These are phyloP conservation scores for Coryphaenoides rupestris DNA, from an alignment of 2,113 vertebrate species.

Conservation along the genomic window DNA sequence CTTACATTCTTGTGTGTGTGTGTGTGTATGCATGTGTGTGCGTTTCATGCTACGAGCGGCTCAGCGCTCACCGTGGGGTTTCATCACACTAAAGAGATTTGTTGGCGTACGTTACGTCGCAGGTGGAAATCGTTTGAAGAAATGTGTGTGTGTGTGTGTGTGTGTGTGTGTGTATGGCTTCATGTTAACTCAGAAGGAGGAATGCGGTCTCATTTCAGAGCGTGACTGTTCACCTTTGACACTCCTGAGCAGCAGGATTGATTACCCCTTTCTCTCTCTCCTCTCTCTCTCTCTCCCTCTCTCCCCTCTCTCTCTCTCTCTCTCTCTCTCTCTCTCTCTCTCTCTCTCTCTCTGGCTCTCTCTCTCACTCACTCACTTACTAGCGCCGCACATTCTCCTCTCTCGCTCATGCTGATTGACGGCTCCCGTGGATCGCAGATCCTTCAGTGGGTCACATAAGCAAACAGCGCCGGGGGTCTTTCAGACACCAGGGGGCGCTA, in stretches of 20 bases:
- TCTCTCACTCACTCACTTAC: background rate
- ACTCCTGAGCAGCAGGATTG: background rate
- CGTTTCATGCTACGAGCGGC: too few relatives aligned
- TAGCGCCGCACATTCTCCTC: background rate
- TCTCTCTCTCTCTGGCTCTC: slow-evolving; percentile 1
- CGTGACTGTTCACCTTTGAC: slow-evolving; percentile 13
- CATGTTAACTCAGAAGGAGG: slow-evolving; percentile 14
- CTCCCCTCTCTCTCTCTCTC: background rate
- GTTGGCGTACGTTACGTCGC: too few relatives aligned
- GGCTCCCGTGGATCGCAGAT: slow-evolving; percentile 11
- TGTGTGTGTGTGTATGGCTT: too few relatives aligned
- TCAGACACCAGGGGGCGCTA: background rate
- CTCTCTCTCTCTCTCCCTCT: background rate
- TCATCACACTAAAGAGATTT: too few relatives aligned
- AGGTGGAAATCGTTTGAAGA: too few relatives aligned
- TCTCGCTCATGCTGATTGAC: slow-evolving; percentile 32
- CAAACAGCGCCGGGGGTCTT: background rate
- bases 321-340: slow-evolving; percentile 18
- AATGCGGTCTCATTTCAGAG: slow-evolving; percentile 30
- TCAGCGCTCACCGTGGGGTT: too few relatives aligned
- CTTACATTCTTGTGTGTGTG: too few relatives aligned
- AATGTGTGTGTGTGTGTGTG: too few relatives aligned
- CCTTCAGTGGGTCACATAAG: slow-evolving; percentile 32
- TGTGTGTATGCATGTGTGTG: too few relatives aligned
- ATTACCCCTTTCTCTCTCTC: background rate